These are phyloP conservation scores for Hypomesus transpacificus DNA, from an alignment of 2,113 vertebrate genomes.

Conservation along the genomic window DNA sequence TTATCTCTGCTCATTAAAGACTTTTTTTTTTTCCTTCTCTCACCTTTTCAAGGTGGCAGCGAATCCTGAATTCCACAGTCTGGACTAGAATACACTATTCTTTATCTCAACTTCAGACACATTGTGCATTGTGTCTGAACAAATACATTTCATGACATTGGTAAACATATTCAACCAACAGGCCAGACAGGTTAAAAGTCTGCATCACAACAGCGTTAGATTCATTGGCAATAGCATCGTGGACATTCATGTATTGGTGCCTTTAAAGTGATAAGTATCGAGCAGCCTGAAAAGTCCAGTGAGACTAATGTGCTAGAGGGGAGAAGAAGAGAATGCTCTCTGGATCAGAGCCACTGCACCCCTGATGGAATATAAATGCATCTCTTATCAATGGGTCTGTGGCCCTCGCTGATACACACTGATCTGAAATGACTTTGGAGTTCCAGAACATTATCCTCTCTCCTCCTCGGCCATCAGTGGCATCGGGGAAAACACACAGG, in stretches of 20 bases:
- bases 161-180: background rate
- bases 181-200: constrained; percentile 13
- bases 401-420: constrained; percentile 42
- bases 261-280: constrained; percentile 43
- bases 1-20: constrained; percentile 52
- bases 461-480: constrained; percentile 46
- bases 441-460: constrained; percentile 57
- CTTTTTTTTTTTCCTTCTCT: constrained; percentile 13
- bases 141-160: constrained; percentile 1
- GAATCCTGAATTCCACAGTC: constrained; percentile 35
- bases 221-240: constrained; percentile 33
- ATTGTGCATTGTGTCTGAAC: constrained; percentile 23
- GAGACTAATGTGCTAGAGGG: background rate
- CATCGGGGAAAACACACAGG: constrained; percentile 48
- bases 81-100: constrained; percentile 23
- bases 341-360: constrained; percentile 18
- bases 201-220: constrained; percentile 35
- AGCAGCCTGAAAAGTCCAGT: constrained; percentile 38
- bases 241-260: constrained; percentile 30
- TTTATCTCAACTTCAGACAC: constrained; percentile 28
- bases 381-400: constrained; percentile 57
- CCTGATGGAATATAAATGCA: constrained; percentile 56
- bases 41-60: constrained; percentile 19
- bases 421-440: constrained; percentile 58
- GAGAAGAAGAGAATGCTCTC: background rate